A percentile compares a stretch with the other conserved stretches of the same genome.
These are phyloP conservation scores for Boloria euphrosyne DNA, from an alignment of 2,888 invertebrate genomes.

Conservation along the genomic window DNA sequence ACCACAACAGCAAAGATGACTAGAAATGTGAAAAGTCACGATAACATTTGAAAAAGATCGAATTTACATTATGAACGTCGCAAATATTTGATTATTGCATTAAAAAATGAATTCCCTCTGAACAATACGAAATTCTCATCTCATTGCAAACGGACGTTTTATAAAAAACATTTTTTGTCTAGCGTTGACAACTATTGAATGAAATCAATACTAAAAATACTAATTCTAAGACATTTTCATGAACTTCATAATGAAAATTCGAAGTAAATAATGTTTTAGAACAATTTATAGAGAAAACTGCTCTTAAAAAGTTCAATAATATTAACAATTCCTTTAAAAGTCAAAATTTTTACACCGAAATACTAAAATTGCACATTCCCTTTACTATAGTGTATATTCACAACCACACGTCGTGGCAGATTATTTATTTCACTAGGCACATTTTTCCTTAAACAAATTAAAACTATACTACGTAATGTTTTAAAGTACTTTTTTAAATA, in stretches of 20 bases:
- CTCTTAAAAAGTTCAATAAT: conserved; percentile 20
- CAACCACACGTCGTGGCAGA: conserved; percentile 19
- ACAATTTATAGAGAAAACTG: neutral
- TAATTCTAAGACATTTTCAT: neutral
- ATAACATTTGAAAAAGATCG: conserved; percentile 39
- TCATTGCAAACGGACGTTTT: too few relatives aligned
- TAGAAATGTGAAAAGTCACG: conserved; percentile 48
- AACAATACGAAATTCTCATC: too few relatives aligned
- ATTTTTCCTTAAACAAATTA: conserved; percentile 50
- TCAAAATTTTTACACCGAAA: conserved; percentile 21
- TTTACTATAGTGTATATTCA: conserved; percentile 5
- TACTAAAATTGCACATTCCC: conserved; percentile 20
- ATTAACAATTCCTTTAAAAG: conserved; percentile 41
- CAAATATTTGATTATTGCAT: neutral
- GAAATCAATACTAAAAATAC: neutral
- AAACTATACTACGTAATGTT: conserved; percentile 26
- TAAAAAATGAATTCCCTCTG: neutral
- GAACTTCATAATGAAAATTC: conserved; percentile 9
- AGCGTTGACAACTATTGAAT: neutral
- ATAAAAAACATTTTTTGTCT: neutral
- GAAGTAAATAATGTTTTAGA: neutral
- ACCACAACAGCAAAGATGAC: conserved; percentile 67
- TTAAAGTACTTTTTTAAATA: conserved; percentile 1
- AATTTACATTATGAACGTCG: conserved; percentile 11
- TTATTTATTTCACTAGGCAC: conserved; percentile 56